These are phyloP conservation scores for Papilio demoleus DNA, from an alignment of 2,888 invertebrate genomes.

Conservation along the genomic window DNA sequence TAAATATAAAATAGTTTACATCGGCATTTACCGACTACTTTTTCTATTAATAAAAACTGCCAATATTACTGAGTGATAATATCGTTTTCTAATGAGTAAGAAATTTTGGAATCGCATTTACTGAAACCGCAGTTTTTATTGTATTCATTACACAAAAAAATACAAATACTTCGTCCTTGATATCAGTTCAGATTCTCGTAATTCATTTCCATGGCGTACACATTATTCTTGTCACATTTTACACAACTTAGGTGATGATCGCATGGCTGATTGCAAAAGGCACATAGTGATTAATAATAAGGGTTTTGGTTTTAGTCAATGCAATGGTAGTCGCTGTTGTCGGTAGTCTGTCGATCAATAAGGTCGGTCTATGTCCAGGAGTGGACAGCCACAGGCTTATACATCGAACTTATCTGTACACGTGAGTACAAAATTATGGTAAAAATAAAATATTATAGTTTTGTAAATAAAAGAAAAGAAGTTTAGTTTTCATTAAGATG, in stretches of 20 bases:
- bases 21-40: too few relatives aligned
- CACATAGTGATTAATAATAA: conserved; percentile 41
- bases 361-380: background rate
- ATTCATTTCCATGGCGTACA: background rate
- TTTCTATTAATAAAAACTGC: too few relatives aligned
- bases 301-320: conserved; percentile 52
- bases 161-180: too few relatives aligned
- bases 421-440: background rate
- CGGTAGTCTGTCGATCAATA: conserved; percentile 42
- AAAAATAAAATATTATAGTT: background rate
- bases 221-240: conserved; percentile 30
- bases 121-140: too few relatives aligned
- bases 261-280: conserved; percentile 37
- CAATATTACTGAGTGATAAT: too few relatives aligned
- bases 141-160: too few relatives aligned
- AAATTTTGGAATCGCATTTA: too few relatives aligned
- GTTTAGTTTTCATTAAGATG: background rate
- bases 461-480: background rate
- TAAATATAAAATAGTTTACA: too few relatives aligned
- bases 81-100: too few relatives aligned
- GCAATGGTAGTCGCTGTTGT: conserved; percentile 47
- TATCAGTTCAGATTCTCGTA: too few relatives aligned
- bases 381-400: background rate
- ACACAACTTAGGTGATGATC: conserved; percentile 4
- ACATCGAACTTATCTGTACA: background rate